Evolutionary conservation across 2,797 vertebrate species (phyloP), one percentile per base, ranked within the genome.

Genomic region (Oryzias sinensis): DNA sequence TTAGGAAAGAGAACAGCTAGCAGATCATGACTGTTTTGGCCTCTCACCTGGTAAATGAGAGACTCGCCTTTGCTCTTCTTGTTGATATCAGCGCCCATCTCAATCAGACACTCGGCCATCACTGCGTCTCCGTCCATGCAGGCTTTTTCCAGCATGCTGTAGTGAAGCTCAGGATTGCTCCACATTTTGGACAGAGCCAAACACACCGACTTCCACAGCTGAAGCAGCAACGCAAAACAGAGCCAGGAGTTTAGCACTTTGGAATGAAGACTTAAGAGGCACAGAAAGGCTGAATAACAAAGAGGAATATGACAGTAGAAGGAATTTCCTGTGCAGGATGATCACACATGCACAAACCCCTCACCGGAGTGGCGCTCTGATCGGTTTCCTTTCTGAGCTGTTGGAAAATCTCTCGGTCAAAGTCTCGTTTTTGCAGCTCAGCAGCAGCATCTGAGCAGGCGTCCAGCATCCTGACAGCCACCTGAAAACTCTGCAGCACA

Each of bases 21-120:
- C 3, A 7, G n/a, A 2, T 27, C 5, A 9, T n/a, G 4, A 25
- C 4, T 18, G 37, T 25, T 2, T 14, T 47, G 57, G 56, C 48
- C 17, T 62, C 82, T 72, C 85, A 98, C 97, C 94, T 96, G 94
- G 82, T 92, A 95, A 68, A 99, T 93, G 60, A 99, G 93, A 50
- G 97, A 93, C 7, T 93, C 90, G 0, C 82, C 80, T 49, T 95
- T 95, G 44, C 91, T 91, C 77, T 93, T 93, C 83, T 82, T 91
- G 80, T 96, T 97, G 81, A 94, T 64, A 47, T 99, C 96, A 2
- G 96, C 95, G 8, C 95, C 95, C 63, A 98, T 73, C 0, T 95
- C 86, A 20, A 99, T 93, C 45, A 99, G 88, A 70, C 95, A 97
- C 80, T 97, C 95, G 1, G 90, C 94, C 93, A 98, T 93, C 42